Evolutionary conservation across 2,797 vertebrate species (phyloP).

Genomic region (Mus spretus): DNA sequence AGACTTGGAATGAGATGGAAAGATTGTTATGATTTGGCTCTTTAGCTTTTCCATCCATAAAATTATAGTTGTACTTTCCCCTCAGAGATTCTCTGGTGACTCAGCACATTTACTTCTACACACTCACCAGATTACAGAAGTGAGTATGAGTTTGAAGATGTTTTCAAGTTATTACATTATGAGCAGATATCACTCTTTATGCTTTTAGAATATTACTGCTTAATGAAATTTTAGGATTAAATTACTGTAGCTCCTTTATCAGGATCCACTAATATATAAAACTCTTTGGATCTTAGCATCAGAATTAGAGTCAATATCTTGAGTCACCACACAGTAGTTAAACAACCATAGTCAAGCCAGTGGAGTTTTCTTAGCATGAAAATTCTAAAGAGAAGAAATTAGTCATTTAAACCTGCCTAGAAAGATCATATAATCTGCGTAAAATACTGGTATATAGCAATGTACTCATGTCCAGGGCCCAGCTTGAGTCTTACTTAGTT

Average conservation of each 20-base stretch:
- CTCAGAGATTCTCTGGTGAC: constrained; percentile 25
- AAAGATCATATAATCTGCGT: not conserved
- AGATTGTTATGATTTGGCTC: constrained; percentile 52
- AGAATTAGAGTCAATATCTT: constrained; percentile 51
- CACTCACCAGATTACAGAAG: constrained; percentile 41
- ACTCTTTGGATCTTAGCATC: not conserved
- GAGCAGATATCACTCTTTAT: not conserved
- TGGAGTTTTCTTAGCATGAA: not conserved
- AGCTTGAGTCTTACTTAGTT: not conserved
- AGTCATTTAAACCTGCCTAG: not conserved
- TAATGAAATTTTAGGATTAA: not conserved
- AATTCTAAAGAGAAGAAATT: not conserved
- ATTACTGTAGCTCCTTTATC: constrained; percentile 37
- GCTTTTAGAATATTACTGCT: constrained; percentile 25
- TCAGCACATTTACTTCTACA: constrained; percentile 31
- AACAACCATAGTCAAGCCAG: not conserved
- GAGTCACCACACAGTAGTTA: not conserved
- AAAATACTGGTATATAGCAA: not conserved
- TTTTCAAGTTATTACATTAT: constrained; percentile 53
- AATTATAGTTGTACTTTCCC: constrained; percentile 3
- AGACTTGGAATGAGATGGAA: constrained; percentile 37
- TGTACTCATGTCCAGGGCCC: not conserved
- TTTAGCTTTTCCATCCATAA: not conserved
- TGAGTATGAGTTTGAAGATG: constrained; percentile 34
- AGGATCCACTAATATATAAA: not conserved